Evolutionary conservation across 2,888 invertebrate genomes (phyloP), one percentile per base, ranked within the genome.

Genomic region (Pristionchus entomophagus): DNA sequence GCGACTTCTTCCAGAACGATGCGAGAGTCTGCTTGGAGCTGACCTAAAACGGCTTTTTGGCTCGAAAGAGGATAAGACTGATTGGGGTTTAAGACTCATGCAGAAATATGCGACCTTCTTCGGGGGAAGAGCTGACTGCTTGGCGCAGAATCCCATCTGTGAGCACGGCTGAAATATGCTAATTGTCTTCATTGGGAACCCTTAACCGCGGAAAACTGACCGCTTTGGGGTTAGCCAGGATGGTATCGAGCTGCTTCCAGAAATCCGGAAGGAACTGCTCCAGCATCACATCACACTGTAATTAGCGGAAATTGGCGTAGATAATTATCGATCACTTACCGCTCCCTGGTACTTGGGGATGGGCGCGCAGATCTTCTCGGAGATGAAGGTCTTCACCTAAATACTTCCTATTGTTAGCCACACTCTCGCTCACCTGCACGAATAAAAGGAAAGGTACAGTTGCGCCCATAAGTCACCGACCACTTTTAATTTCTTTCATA

Each of bases 231-330:
- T 92, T 88, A 62, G 87, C 35, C 41, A 93, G 90, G 35, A 92
- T 87, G 85, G 90, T 89, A 49, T 92, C 90, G 82, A 92, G 85
- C 80, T 92, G 90, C 81, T 91, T 88, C 91, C 92, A 92, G 87
- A 93, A 87, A 86, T 92, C 90, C 82, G 93, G 93, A 45, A 93
- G 88, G 88, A 91, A 91, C 83, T 92, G 89, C 84, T 93, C 92
- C 82, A 93, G 88, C 62, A 92, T 73, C 86, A 92, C 86, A 84
- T 91, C 91, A 86, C 93, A 93, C 91, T 91, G 86, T 56, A 90
- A 81, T 17, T n/a, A 35, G 22, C 0, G 4, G 35, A 2, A 78
- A 45, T 62, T 19, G 45, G 32, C 32, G 6, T 45, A 45, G 26
- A 35, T 1, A 38, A 69, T 32, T 1, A 29, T 35, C 51, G 69